Conservation (phyloP, 2,113 vertebrate species). For the Riparia riparia region DNA sequence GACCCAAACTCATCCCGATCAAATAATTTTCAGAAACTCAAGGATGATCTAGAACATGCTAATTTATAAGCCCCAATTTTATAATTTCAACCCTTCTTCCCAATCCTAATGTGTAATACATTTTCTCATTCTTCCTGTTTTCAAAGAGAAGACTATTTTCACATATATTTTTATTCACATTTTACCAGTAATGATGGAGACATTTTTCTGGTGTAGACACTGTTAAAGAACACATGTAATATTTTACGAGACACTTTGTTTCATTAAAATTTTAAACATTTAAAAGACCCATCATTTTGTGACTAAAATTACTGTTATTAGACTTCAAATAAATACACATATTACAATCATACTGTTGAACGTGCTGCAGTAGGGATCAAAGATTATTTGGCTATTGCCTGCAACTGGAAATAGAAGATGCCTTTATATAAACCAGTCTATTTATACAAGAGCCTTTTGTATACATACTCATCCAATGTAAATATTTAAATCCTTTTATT, state of each 20-base stretch:
- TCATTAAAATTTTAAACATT: not conserved
- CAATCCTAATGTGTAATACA: not conserved
- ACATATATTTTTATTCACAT: not conserved
- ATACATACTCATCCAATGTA: not conserved
- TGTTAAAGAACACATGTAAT: not conserved
- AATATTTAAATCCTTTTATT: slow-evolving; percentile 26
- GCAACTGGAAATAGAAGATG: not conserved
- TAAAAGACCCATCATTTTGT: accelerated
- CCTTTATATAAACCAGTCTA: not conserved
- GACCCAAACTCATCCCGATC: not conserved
- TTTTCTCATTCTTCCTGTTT: not conserved
- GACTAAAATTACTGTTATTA: not conserved
- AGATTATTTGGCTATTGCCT: not conserved
- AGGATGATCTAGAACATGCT: not conserved
- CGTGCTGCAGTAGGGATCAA: not conserved
- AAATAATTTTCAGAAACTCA: not conserved
- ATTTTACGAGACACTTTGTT: not conserved
- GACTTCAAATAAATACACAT: not conserved
- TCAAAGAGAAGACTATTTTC: not conserved
- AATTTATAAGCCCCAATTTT: not conserved
- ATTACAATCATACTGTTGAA: not conserved
- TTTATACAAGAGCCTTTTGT: not conserved
- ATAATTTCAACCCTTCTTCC: not conserved
- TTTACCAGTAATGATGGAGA: not conserved
- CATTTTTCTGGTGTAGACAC: not conserved